Evolutionary conservation across 2,797 vertebrate genomes (phyloP), one percentile per base, ranked within the genome.

Genomic region (Hirundo rustica): DNA sequence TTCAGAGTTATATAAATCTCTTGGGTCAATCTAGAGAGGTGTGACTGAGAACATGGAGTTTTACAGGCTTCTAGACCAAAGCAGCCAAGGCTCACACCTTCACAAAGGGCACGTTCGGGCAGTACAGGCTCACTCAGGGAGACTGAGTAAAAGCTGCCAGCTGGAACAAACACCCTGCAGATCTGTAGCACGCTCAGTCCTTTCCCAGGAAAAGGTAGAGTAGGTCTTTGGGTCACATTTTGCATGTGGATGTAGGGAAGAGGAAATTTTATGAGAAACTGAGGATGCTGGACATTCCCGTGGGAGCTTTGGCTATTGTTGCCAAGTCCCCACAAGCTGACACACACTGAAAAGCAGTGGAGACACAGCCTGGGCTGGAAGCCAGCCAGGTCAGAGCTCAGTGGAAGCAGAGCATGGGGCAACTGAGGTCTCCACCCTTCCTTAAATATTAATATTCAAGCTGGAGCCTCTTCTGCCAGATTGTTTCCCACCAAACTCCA

Each of bases 341-440:
- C 34, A 27, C 53, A 53, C 20, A 9, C 34, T 50, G 50, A 84
- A 55, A 80, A 65, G 50, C 34, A 57, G 42, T 9, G 22, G 25
- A 65, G 58, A 75, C 14, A 40, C 1, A 10, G n/a, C 48, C 36
- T 50, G 57, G 26, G 18, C 23, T 53, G 48, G 64, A 86, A 79
- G 10, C 42, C 18, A 13, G 5, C 4, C 27, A 44, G 29, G 34
- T 40, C 65, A 83, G 51, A 72, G 22, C 19, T 58, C 36, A 50
- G 30, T 14, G 51, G 25, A 30, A 76, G 42, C 25, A 55, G 27
- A 36, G 10, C 45, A 29, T 0, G 0, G 30, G 25, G 40, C 73
- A 36, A 48, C 8, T 6, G 42, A 73, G 38, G n/a, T 65, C 61
- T 86, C 20, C 26, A 42, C 10, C 27, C 26, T 91, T 71, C 47